phyloP scores from a whole-genome alignment of 1,140 invertebrate genomes.

The Euglossa dilemma region DNA sequence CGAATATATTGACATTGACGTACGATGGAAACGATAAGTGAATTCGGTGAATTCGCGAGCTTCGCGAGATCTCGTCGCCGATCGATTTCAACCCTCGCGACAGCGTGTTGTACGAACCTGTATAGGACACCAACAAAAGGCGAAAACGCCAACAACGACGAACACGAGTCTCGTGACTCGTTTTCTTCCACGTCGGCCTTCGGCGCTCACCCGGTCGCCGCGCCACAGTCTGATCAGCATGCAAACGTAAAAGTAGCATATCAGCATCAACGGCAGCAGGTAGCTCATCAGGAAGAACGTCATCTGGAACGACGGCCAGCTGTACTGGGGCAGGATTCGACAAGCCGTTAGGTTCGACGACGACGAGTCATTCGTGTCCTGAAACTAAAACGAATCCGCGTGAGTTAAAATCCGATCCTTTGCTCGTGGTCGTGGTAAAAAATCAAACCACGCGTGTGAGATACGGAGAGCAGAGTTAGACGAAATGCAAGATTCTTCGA shows the following conservation, averaged over 20 bases:
- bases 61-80: too few species aligned
- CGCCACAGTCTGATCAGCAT: conserved; percentile 95
- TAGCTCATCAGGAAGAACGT: conserved; percentile 94
- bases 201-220: conserved; percentile 87
- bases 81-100: background rate
- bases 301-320: conserved; percentile 84
- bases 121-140: conserved; percentile 97
- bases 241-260: conserved; percentile 94
- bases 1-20: too few species aligned
- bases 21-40: too few species aligned
- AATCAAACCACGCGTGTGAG: background rate
- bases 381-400: conserved; percentile 64
- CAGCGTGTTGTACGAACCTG: conserved; percentile 85
- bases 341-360: conserved; percentile 73
- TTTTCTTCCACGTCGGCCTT: conserved; percentile 91
- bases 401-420: conserved; percentile 33
- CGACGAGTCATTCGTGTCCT: conserved; percentile 59
- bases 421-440: background rate
- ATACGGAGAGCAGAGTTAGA: too few species aligned
- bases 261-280: conserved; percentile 92
- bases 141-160: conserved; percentile 96
- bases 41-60: too few species aligned
- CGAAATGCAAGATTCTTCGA: too few species aligned
- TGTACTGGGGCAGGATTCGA: conserved; percentile 74
- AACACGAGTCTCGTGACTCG: conserved; percentile 96